These are phyloP conservation scores for Platycercus adscitus DNA, from an alignment of 2,113 vertebrate species.

Conservation along the genomic window DNA sequence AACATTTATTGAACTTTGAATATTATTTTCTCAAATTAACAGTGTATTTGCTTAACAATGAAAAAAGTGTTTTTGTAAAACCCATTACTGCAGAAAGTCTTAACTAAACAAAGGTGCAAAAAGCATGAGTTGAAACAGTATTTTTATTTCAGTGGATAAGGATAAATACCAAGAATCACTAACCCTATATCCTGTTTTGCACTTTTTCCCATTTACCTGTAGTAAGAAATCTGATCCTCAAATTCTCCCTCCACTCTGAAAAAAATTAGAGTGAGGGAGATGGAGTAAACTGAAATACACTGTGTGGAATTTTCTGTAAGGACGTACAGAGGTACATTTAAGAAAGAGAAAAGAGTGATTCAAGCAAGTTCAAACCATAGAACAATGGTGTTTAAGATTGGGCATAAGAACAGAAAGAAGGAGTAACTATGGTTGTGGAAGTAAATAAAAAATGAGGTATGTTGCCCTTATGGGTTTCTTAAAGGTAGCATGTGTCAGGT, in stretches of 20 bases:
- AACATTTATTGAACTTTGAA: conserved; percentile 31
- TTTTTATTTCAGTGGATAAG: background rate
- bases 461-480: background rate
- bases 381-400: background rate
- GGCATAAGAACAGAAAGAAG: background rate
- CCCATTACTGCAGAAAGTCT: background rate
- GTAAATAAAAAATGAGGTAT: background rate
- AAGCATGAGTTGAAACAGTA: background rate
- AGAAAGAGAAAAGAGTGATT: background rate
- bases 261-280: background rate
- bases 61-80: conserved; percentile 7
- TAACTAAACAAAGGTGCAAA: background rate
- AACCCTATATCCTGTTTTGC: background rate
- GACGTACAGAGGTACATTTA: background rate
- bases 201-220: background rate
- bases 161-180: background rate
- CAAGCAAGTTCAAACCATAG: background rate
- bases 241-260: background rate
- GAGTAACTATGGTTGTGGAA: background rate
- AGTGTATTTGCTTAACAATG: background rate
- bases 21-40: conserved; percentile 40
- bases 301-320: background rate
- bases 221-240: background rate
- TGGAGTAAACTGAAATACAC: background rate
- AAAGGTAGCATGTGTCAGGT: background rate